Evolutionary conservation across 2,797 vertebrate genomes (phyloP).

Genomic region (Sebastolobus altivelis): DNA sequence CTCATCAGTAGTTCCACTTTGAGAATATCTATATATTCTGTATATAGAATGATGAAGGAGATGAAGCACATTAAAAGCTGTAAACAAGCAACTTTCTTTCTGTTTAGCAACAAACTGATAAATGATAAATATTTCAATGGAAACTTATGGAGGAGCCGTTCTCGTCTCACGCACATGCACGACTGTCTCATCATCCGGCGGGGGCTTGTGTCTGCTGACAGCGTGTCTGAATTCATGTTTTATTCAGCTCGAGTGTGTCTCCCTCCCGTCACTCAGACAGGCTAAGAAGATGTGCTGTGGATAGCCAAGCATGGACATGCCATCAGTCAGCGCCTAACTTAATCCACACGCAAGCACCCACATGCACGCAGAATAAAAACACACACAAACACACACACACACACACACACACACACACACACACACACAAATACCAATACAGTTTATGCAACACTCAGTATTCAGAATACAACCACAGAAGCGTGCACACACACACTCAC

Average conservation of each 20-base stretch:
- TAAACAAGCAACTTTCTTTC: constrained; percentile 9
- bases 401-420: not conserved
- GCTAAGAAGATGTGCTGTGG: constrained; percentile 57
- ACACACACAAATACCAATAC: constrained; percentile 8
- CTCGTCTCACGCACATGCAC: constrained; percentile 45
- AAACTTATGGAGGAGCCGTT: constrained; percentile 45
- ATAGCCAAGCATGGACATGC: constrained; percentile 56
- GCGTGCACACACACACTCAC: constrained; percentile 3
- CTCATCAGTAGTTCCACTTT: not conserved
- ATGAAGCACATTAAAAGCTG: not conserved
- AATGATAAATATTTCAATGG: constrained; percentile 13
- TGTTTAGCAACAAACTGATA: not conserved
- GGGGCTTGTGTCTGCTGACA: constrained; percentile 63
- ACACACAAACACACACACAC: not conserved
- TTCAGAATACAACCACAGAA: constrained; percentile 24
- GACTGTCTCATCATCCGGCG: constrained; percentile 52
- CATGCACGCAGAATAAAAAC: constrained; percentile 30
- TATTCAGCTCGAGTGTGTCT: constrained; percentile 71
- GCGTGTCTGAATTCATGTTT: constrained; percentile 74
- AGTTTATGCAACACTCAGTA: constrained; percentile 20
- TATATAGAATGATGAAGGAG: not conserved
- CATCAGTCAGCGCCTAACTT: constrained; percentile 63
- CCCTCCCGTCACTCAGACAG: constrained; percentile 56
- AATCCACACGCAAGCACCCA: constrained; percentile 30
- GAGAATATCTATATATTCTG: not conserved